Conservation (phyloP, 2,797 vertebrate genomes). For the Philypnodon macrostomus region DNA sequence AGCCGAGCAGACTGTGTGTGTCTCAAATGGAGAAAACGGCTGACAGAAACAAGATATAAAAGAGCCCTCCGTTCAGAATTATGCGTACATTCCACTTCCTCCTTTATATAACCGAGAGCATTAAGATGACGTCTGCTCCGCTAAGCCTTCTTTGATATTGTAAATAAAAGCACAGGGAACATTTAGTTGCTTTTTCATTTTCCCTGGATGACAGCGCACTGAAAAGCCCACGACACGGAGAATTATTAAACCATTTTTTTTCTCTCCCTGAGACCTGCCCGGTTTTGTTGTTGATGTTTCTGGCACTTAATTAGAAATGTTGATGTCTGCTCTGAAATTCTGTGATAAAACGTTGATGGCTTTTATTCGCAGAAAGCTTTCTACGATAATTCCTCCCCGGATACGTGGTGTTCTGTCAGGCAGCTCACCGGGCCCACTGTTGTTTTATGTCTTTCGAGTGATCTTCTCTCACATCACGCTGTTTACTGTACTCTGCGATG, state of each 20-base stretch:
- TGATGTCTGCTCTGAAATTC: slow-evolving; percentile 31
- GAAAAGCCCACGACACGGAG: slow-evolving; percentile 9
- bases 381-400: slow-evolving; percentile 16
- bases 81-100: too few relatives aligned
- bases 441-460: slow-evolving; percentile 42
- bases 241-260: slow-evolving; percentile 32
- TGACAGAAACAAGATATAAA: too few relatives aligned
- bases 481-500: slow-evolving; percentile 13
- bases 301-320: slow-evolving; percentile 51
- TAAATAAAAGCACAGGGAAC: slow-evolving; percentile 7
- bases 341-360: slow-evolving; percentile 37
- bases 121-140: neutral
- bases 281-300: slow-evolving; percentile 42
- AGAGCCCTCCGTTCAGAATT: too few relatives aligned
- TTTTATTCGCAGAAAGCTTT: slow-evolving; percentile 32
- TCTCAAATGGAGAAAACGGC: too few relatives aligned
- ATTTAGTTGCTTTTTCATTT: slow-evolving; percentile 8
- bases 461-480: too few relatives aligned
- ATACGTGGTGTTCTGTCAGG: slow-evolving; percentile 7
- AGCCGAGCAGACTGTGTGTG: too few relatives aligned
- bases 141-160: slow-evolving; percentile 6
- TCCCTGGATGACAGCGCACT: slow-evolving; percentile 11
- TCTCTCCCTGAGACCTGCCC: too few relatives aligned
- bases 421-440: slow-evolving; percentile 7
- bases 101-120: neutral